These are phyloP conservation scores for Heliconius hermathena DNA, from an alignment of 1,140 invertebrate genomes.

Conservation along the genomic window DNA sequence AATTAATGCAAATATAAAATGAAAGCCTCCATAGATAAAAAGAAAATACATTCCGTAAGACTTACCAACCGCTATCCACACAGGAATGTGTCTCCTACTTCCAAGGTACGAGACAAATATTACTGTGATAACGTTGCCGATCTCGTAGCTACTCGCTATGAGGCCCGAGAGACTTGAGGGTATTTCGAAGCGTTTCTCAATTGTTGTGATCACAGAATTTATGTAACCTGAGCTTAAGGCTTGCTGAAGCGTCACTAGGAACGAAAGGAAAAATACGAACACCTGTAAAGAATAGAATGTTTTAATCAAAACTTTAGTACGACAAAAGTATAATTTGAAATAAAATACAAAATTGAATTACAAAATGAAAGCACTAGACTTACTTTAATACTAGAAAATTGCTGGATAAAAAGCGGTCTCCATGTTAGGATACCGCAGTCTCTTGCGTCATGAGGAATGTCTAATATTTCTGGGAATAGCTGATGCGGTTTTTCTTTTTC, in stretches of 20 bases:
- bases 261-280: constrained; percentile 95
- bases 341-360: background rate
- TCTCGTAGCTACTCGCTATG: constrained; percentile 97
- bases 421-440: constrained; percentile 93
- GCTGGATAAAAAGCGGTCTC: constrained; percentile 90
- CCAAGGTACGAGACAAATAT: constrained; percentile 98
- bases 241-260: constrained; percentile 95
- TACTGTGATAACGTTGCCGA: constrained; percentile 96
- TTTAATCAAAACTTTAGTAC: background rate
- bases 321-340: background rate
- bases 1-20: too few relatives aligned
- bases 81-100: constrained; percentile 94
- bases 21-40: too few relatives aligned
- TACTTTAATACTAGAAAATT: constrained; percentile 92
- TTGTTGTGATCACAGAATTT: constrained; percentile 97
- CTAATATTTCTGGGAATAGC: constrained; percentile 82
- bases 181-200: constrained; percentile 98
- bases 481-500: constrained; percentile 83
- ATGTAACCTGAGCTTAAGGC: constrained; percentile 95
- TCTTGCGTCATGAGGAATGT: constrained; percentile 85
- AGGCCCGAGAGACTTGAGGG: constrained; percentile 95
- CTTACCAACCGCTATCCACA: constrained; percentile 95
- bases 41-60: background rate
- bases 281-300: constrained; percentile 83
- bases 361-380: constrained; percentile 39